Evolutionary conservation across 1,140 invertebrate species (phyloP).

Genomic region (Drosophila setifemur): DNA sequence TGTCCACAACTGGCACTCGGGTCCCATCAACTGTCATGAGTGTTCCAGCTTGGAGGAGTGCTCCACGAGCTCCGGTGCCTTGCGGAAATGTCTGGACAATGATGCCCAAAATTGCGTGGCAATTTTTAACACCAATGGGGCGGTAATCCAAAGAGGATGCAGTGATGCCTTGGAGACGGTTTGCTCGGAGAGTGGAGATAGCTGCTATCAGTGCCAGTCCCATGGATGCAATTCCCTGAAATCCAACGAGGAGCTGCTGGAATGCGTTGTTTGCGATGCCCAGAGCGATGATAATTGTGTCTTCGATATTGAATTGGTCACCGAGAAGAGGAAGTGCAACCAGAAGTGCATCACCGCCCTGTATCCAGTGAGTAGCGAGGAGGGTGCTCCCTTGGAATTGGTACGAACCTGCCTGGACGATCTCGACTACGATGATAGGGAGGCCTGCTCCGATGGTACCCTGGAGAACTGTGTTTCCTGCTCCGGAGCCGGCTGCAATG

Average conservation of each 20-base stretch:
- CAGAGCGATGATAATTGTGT: slow-evolving; percentile 53
- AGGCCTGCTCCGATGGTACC: slow-evolving; percentile 34
- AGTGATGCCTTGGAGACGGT: slow-evolving; percentile 44
- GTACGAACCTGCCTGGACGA: slow-evolving; percentile 68
- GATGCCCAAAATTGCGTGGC: slow-evolving; percentile 60
- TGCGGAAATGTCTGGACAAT: slow-evolving; percentile 55
- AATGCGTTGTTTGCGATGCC: slow-evolving; percentile 64
- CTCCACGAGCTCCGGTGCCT: slow-evolving; percentile 18
- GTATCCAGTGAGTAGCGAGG: slow-evolving; percentile 56
- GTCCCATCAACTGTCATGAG: slow-evolving; percentile 65
- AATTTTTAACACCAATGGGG: slow-evolving; percentile 43
- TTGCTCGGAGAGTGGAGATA: slow-evolving; percentile 13
- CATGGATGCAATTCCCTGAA: slow-evolving; percentile 62
- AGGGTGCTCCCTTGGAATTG: slow-evolving; percentile 46
- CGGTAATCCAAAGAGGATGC: slow-evolving; percentile 62
- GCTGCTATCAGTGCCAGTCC: slow-evolving; percentile 68
- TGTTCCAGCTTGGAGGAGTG: slow-evolving; percentile 50
- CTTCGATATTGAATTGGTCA: slow-evolving; percentile 45
- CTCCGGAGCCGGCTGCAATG: slow-evolving; percentile 42
- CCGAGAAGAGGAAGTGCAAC: slow-evolving; percentile 43
- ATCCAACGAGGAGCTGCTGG: slow-evolving; percentile 32
- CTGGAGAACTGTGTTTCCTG: slow-evolving; percentile 57
- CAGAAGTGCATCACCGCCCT: slow-evolving; percentile 69
- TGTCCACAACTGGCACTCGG: slow-evolving; percentile 61
- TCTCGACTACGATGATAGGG: slow-evolving; percentile 58